Evolutionary conservation across 2,888 invertebrate species (phyloP), one percentile per base, ranked within the genome.

Genomic region (Lycocerus yunnanus): DNA sequence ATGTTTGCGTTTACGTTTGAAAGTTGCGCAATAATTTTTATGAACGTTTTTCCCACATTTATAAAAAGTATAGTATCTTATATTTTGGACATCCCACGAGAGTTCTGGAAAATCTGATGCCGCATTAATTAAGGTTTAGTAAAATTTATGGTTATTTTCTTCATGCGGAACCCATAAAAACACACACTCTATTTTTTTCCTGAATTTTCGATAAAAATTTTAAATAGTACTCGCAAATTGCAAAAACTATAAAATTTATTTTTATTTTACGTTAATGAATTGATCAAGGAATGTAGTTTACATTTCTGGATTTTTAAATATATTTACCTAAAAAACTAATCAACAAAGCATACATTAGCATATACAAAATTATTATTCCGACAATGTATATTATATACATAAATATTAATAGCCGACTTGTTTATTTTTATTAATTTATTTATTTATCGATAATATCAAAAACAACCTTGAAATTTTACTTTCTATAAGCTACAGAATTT

Each of bases 401-500:
- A 18, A 63, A 63, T 63, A 63, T 63, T 63, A 63, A 63, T 63
- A 16, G 61, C 13, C 6, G 16, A 18, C 61, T 63, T 63, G 61
- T 63, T 63, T 63, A 20, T 63, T 63, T 63, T 14, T 18, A 63
- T 18, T 63, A 63, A 63, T 63, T 63, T 18, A 43, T 43, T 43
- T 43, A 43, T 43, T 43, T 43, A 43, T 43, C 43, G 43, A n/a
- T 43, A n/a, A n/a, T 43, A 43, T 43, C n/a, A 43, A 43, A 43
- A 43, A n/a, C 43, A 63, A 63, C 61, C 61, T 63, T 63, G 61
- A 63, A 63, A 15, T 63, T 63, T 63, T 63, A 63, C 61, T 63
- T 63, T 63, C 61, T 16, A 20, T 63, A 20, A 8, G 11, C n/a
- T 63, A 63, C 20, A n/a, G 8, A 18, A 63, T 63, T 63, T 63